These are phyloP conservation scores for Sinhomidia bicolor DNA, from an alignment of 2,888 invertebrate species.

Conservation along the genomic window DNA sequence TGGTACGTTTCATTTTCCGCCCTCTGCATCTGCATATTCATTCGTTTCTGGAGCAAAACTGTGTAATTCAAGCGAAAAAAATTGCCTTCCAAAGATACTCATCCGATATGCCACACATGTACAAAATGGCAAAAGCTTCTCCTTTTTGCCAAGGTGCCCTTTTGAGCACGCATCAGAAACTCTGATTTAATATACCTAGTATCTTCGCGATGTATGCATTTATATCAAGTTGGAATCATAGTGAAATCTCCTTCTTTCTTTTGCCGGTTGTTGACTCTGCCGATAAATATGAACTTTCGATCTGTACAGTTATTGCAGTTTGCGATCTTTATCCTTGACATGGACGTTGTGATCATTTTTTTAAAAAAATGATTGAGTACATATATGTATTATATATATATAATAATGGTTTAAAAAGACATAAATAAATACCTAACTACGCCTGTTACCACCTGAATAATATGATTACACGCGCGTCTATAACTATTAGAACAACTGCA, in stretches of 20 bases:
- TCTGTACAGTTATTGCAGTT: not conserved
- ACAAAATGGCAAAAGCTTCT: too few species aligned
- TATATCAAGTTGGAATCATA: too few species aligned
- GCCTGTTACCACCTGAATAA: not conserved
- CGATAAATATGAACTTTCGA: not conserved
- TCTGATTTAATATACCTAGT: too few species aligned
- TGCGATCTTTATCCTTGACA: not conserved
- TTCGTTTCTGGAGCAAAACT: not conserved
- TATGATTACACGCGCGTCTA: not conserved
- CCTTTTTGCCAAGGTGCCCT: too few species aligned
- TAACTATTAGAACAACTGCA: not conserved
- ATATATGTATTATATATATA: not conserved
- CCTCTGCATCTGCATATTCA: not conserved
- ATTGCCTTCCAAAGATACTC: too few species aligned
- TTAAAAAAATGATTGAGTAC: not conserved
- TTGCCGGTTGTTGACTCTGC: conserved; percentile 12
- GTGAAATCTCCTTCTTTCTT: not conserved
- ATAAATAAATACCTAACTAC: too few species aligned
- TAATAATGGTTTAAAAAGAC: too few species aligned
- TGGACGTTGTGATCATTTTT: not conserved
- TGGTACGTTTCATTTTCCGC: not conserved
- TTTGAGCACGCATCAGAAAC: too few species aligned
- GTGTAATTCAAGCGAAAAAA: not conserved
- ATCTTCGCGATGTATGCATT: too few species aligned
- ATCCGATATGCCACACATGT: too few species aligned